These are phyloP conservation scores for Anastrepha obliqua DNA, from an alignment of 1,140 invertebrate species.

Conservation along the genomic window DNA sequence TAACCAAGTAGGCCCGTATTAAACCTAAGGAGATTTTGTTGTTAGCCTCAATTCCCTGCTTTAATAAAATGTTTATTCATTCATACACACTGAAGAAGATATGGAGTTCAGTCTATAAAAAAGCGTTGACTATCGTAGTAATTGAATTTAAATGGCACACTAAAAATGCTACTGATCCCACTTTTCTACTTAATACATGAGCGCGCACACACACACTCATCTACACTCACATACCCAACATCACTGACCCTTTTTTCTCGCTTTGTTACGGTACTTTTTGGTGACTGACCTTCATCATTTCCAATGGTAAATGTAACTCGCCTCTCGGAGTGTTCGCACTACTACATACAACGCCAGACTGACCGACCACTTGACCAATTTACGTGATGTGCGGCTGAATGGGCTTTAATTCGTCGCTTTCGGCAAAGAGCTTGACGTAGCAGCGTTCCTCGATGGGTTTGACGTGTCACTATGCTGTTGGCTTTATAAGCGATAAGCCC, in stretches of 20 bases:
- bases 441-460: not conserved
- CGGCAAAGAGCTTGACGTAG: not conserved
- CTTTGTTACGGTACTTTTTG: not conserved
- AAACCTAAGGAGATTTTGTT: too few species aligned
- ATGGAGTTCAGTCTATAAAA: not conserved
- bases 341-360: not conserved
- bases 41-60: too few species aligned
- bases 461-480: not conserved
- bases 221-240: not conserved
- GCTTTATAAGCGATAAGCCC: not conserved
- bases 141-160: constrained; percentile 8
- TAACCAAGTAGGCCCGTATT: too few species aligned
- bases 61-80: too few species aligned
- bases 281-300: not conserved
- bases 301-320: not conserved
- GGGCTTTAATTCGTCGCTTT: constrained; percentile 2
- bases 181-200: not conserved
- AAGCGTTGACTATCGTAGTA: not conserved
- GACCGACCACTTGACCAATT: not conserved
- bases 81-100: too few species aligned
- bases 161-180: not conserved
- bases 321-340: not conserved
- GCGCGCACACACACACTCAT: not conserved
- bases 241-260: not conserved
- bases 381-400: constrained; percentile 12